A percentile compares a stretch with the other conserved stretches of the same genome.
Evolutionary conservation across 2,888 invertebrate species (phyloP).

Genomic region (Alloscopus bannaensis): DNA sequence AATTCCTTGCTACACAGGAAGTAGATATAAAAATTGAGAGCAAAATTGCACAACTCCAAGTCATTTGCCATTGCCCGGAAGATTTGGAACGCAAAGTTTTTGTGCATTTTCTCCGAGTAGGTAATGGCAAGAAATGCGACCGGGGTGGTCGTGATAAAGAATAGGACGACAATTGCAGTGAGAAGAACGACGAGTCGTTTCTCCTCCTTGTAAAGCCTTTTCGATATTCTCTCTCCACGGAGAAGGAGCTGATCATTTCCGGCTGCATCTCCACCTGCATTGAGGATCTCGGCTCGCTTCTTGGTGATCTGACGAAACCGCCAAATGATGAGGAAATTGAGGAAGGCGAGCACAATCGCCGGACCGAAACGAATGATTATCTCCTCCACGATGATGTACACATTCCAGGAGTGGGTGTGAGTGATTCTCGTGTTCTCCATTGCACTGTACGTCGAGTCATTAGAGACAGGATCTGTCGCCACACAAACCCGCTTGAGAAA

Average conservation of each 20-base stretch:
- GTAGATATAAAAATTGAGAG: conserved; percentile 78
- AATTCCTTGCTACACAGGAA: conserved; percentile 76
- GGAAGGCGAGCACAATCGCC: conserved; percentile 76
- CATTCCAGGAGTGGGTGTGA: conserved; percentile 74
- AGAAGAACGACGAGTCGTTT: conserved; percentile 76
- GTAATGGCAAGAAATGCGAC: conserved; percentile 76
- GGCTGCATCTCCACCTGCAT: conserved; percentile 52
- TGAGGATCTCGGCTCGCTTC: conserved; percentile 75
- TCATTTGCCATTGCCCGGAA: conserved; percentile 77
- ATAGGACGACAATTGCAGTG: conserved; percentile 77
- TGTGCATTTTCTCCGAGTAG: conserved; percentile 74
- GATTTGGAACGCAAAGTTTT: conserved; percentile 74
- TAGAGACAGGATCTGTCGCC: neutral
- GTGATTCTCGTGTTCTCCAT: conserved; percentile 74
- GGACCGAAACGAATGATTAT: conserved; percentile 77
- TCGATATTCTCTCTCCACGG: conserved; percentile 70
- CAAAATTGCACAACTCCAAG: conserved; percentile 77
- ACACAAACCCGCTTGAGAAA: conserved; percentile 75
- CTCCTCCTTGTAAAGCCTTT: conserved; percentile 75
- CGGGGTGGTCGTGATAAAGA: conserved; percentile 77
- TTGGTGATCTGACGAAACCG: conserved; percentile 76
- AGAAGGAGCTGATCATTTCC: conserved; percentile 67
- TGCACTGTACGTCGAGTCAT: conserved; percentile 68
- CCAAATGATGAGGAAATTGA: conserved; percentile 77
- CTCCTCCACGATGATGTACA: conserved; percentile 76